phyloP scores from a whole-genome alignment of 2,888 invertebrate species.

The Crematogaster levior region DNA sequence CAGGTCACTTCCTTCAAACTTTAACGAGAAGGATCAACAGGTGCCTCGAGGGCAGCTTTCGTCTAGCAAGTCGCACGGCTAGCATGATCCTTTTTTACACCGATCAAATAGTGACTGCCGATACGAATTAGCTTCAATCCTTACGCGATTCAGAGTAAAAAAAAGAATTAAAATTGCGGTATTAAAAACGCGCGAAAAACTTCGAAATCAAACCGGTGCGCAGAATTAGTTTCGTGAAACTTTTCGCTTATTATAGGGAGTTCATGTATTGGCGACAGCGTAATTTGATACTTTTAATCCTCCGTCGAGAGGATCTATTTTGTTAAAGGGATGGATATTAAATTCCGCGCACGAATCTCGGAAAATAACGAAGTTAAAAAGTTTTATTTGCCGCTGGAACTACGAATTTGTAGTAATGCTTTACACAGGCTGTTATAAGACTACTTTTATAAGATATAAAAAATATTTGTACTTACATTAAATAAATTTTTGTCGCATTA shows the following conservation, averaged over 20 bases:
- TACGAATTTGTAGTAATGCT: not conserved
- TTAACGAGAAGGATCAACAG: constrained; percentile 83
- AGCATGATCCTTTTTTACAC: constrained; percentile 63
- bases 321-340: not conserved
- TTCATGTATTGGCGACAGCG: not conserved
- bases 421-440: not conserved
- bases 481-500: not conserved
- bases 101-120: constrained; percentile 1
- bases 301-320: constrained; percentile 20
- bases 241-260: constrained; percentile 3
- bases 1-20: constrained; percentile 80
- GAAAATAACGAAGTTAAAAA: constrained; percentile 9
- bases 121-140: constrained; percentile 38
- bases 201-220: constrained; percentile 8
- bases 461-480: not conserved
- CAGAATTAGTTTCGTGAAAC: constrained; percentile 23
- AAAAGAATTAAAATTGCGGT: not conserved
- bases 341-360: not conserved
- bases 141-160: not conserved
- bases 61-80: constrained; percentile 65
- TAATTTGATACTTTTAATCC: constrained; percentile 28
- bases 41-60: constrained; percentile 79
- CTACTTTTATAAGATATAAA: not conserved
- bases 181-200: constrained; percentile 11
- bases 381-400: not conserved